Base-by-base conservation (phyloP, 30 jellyfish, hydroid and myxozoan species). In the Pseudorhiza aurosa region DNA sequence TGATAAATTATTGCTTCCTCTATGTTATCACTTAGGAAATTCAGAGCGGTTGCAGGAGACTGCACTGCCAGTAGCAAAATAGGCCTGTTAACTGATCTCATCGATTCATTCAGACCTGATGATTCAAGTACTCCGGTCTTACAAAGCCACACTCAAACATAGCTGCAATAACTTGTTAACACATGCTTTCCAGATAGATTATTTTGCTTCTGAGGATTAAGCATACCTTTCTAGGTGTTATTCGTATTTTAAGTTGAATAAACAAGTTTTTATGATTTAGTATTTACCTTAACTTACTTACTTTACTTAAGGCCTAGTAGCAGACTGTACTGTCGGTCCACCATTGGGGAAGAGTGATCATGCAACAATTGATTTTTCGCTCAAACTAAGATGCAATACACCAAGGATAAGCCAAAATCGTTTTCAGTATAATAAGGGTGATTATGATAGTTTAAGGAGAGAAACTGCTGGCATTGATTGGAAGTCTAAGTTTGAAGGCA, bases 331-430 rank as follows among this genome's bases (percentile, higher is more conserved):
- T 31, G 14, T 67, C 4, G 81, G 67, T 45, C 81, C 67, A 67
- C 65, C 81, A 39, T 67, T 67, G 65, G 63, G 67, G 43, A 67
- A 67, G 81, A 67, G 40, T 31, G 81, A 67, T 36, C 67, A 67
- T 67, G 35, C 81, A 67, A 67, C 65, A 67, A 39, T 67, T 67
- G 8, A 1, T 7, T 45, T 33, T 35, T 67, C 67, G 19, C 81
- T 67, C 81, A 39, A 67, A 67, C 81, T 67, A 35, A 39, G 4
- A 67, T n/a, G 81, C 65, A 67, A 28, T 67, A 39, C 42, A 67
- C 19, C 81, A 67, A 67, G 65, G 67, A 67, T n/a, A 6, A 33
- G 5, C 24, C 65, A 42, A 35, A 67, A 64, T 37, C 67, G 65
- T 18, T 67, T 67, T 39, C 67, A 67, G 45, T 67, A 67, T 67